Evolutionary conservation across 2,888 invertebrate species (phyloP).

Genomic region (Tridacna gigas): DNA sequence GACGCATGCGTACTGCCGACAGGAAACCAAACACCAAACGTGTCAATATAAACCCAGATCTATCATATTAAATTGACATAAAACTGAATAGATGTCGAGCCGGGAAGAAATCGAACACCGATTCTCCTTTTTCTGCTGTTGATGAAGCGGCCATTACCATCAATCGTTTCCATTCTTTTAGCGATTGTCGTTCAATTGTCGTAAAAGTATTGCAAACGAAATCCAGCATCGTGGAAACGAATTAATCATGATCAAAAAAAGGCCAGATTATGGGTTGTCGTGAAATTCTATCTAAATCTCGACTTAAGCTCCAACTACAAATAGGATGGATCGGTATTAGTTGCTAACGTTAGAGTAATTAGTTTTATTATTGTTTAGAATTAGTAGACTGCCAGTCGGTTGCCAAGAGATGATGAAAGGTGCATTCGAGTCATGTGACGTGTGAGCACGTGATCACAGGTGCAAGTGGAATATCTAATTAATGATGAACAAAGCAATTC

Average conservation of each 20-base stretch:
- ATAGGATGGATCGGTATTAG: constrained; percentile 20
- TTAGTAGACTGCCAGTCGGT: not conserved
- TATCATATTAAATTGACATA: constrained; percentile 27
- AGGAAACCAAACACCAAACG: constrained; percentile 13
- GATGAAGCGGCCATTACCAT: constrained; percentile 20
- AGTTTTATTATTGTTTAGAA: constrained; percentile 22
- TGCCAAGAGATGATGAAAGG: constrained; percentile 3
- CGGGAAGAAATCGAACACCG: not conserved
- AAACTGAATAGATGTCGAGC: constrained; percentile 11
- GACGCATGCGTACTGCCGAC: not conserved
- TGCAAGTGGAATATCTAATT: constrained; percentile 24
- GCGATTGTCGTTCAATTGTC: constrained; percentile 24
- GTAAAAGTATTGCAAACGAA: constrained; percentile 17
- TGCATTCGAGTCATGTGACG: constrained; percentile 25
- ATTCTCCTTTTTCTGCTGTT: not conserved
- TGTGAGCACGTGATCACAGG: not conserved
- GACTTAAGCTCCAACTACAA: not conserved
- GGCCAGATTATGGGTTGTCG: constrained; percentile 17
- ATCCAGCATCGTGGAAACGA: not conserved
- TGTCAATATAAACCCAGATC: constrained; percentile 24
- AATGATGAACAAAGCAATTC: not conserved
- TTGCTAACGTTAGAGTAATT: constrained; percentile 8
- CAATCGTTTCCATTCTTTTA: constrained; percentile 20
- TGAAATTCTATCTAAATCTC: constrained; percentile 13
- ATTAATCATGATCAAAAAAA: constrained; percentile 16